Conservation (phyloP, 2,113 vertebrate species). For the Maylandia zebra region DNA sequence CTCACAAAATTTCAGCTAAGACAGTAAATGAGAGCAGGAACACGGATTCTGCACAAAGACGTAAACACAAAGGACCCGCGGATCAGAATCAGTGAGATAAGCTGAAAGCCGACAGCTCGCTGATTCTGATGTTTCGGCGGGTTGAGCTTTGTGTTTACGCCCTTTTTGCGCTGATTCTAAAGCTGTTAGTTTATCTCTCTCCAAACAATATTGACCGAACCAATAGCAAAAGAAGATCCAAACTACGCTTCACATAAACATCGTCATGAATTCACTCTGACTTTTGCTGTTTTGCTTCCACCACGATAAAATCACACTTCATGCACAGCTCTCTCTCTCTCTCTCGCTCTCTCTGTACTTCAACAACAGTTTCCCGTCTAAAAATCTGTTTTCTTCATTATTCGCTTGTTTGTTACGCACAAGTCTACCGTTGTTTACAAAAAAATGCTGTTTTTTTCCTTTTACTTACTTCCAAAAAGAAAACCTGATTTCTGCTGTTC, state of each 20-base stretch:
- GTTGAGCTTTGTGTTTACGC: accelerated
- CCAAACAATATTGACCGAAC: accelerated
- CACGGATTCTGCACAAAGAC: accelerated
- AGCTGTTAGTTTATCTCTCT: neutral
- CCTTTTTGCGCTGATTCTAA: accelerated
- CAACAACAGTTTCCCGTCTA: accelerated
- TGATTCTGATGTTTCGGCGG: accelerated
- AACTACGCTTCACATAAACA: accelerated
- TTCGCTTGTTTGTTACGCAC: accelerated
- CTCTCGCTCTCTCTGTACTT: too few relatives aligned
- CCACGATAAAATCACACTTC: accelerated
- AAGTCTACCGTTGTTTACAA: neutral
- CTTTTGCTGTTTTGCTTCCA: neutral
- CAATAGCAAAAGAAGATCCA: neutral
- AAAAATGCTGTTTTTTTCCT: neutral
- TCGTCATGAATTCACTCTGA: accelerated
- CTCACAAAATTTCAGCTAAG: accelerated
- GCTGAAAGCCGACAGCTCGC: accelerated
- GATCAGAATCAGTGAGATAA: accelerated
- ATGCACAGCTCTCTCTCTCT: neutral
- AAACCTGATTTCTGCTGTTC: neutral
- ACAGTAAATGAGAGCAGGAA: neutral
- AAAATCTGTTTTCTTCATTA: neutral
- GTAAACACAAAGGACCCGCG: accelerated
- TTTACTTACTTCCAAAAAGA: neutral